Evolutionary conservation across 2,113 vertebrate species (phyloP).

Genomic region (Rattus norvegicus): DNA sequence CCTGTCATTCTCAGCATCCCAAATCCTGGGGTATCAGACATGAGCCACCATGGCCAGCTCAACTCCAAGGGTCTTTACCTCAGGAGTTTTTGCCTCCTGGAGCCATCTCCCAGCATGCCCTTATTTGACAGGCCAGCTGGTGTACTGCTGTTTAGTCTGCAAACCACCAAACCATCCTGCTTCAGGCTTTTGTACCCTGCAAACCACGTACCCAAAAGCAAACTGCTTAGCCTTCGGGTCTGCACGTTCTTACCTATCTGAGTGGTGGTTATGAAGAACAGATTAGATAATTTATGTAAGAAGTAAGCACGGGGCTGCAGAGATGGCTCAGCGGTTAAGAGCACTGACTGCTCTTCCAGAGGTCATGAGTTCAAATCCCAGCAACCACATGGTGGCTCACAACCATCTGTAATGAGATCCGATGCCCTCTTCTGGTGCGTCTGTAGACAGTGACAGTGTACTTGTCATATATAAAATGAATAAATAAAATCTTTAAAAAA

Average conservation of each 20-base stretch:
- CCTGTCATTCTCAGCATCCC: background rate
- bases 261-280: background rate
- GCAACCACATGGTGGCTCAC: too few relatives aligned
- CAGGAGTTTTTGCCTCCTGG: background rate
- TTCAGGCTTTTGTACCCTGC: background rate
- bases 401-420: too few relatives aligned
- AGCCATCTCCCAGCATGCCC: background rate
- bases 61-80: background rate
- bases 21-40: background rate
- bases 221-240: background rate
- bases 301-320: constrained; percentile 23
- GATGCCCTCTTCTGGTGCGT: too few relatives aligned
- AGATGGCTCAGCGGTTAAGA: too few relatives aligned
- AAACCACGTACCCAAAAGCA: background rate
- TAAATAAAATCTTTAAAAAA: too few relatives aligned
- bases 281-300: constrained; percentile 12
- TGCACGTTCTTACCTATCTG: constrained; percentile 7
- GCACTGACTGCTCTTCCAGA: too few relatives aligned
- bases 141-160: background rate
- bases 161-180: background rate
- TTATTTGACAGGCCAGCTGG: background rate
- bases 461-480: too few relatives aligned
- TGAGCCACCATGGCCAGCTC: background rate
- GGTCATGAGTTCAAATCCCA: too few relatives aligned
- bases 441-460: too few relatives aligned